phyloP scores from a whole-genome alignment of 2,797 vertebrate species.

The Hylomyscus alleni region DNA sequence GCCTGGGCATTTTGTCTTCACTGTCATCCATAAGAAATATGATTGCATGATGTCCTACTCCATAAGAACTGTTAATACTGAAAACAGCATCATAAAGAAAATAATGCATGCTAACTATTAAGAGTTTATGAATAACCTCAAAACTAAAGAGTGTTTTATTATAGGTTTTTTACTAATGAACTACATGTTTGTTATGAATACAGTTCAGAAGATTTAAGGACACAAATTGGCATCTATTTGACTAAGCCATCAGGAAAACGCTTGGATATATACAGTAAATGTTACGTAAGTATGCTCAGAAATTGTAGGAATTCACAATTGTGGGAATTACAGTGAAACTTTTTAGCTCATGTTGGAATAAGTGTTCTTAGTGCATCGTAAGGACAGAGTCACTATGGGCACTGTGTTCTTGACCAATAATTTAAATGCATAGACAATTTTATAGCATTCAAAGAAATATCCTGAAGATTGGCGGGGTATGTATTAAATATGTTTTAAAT shows the following conservation, averaged over 20 bases:
- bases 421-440: neutral
- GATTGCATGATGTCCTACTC: neutral
- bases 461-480: neutral
- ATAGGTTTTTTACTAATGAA: neutral
- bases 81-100: constrained; percentile 24
- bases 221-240: neutral
- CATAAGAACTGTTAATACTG: neutral
- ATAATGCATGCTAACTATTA: neutral
- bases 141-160: neutral
- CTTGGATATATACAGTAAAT: neutral
- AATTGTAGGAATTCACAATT: neutral
- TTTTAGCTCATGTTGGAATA: no score
- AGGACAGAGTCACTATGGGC: neutral
- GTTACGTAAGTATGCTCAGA: constrained; percentile 7
- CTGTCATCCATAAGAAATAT: neutral
- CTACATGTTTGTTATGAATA: neutral
- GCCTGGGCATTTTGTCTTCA: neutral
- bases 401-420: neutral
- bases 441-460: neutral
- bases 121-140: neutral
- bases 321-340: neutral
- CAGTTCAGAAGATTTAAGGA: neutral
- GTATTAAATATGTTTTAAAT: neutral
- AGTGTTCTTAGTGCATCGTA: neutral
- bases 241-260: neutral